phyloP scores from a whole-genome alignment of 2,888 invertebrate species.

The Spilosoma lubricipeda region DNA sequence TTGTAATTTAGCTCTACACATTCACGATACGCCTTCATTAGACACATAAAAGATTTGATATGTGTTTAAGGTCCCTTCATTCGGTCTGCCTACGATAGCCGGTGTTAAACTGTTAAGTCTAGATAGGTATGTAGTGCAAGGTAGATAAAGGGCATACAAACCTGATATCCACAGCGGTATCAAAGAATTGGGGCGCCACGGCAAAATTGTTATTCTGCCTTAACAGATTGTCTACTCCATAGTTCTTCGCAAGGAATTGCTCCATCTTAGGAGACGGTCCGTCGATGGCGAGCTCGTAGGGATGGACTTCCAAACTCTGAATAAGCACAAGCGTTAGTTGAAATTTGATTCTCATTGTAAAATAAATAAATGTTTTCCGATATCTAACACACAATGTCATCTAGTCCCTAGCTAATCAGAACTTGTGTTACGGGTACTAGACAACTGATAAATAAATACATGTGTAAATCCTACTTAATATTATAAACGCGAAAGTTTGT shows the following conservation, averaged over 20 bases:
- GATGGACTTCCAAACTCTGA: constrained; percentile 89
- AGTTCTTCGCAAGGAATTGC: constrained; percentile 94
- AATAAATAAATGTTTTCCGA: no score
- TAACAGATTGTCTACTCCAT: constrained; percentile 80
- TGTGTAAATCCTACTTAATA: no score
- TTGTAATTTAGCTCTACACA: neutral
- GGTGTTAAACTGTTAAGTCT: neutral
- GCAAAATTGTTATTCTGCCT: constrained; percentile 83
- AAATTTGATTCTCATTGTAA: no score
- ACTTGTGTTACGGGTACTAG: no score
- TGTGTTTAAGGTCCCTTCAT: no score
- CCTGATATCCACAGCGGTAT: constrained; percentile 49
- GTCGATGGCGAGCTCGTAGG: constrained; percentile 95
- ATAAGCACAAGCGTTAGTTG: neutral
- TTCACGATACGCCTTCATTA: neutral
- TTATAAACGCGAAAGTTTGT: no score
- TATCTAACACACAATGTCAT: no score
- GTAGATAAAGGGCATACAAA: constrained; percentile 26
- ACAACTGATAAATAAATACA: no score
- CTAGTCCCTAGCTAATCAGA: no score
- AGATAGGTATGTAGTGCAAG: neutral
- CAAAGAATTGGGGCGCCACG: constrained; percentile 67
- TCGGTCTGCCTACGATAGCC: no score
- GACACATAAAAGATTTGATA: neutral
- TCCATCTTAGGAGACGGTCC: constrained; percentile 96